A percentile compares a stretch with the other conserved stretches of the same genome.
phyloP scores from a whole-genome alignment of 2,888 invertebrate species.

The Isoperla grammatica region DNA sequence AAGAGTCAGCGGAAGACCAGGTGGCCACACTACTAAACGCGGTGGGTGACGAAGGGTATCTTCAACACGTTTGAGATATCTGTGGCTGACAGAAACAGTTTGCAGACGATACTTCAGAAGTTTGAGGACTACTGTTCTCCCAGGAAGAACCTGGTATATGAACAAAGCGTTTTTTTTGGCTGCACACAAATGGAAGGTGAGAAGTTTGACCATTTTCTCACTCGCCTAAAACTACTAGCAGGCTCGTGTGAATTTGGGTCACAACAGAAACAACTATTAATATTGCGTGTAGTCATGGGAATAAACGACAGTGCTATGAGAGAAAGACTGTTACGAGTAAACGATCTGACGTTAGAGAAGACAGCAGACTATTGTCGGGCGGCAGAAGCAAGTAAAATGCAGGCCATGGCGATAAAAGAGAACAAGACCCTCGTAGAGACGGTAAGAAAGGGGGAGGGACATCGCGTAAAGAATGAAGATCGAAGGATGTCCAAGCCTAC shows the following conservation, averaged over 20 bases:
- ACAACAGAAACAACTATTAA: neutral
- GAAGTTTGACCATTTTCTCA: too few species aligned
- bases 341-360: neutral
- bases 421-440: too few species aligned
- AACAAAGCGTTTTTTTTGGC: neutral
- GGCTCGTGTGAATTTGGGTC: neutral
- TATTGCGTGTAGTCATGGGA: neutral
- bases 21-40: neutral
- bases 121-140: neutral
- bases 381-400: neutral
- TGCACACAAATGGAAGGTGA: too few species aligned
- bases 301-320: neutral
- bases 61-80: neutral
- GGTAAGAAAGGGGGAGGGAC: too few species aligned
- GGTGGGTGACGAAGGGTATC: neutral
- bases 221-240: too few species aligned
- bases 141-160: neutral
- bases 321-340: neutral
- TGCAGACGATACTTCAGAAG: neutral
- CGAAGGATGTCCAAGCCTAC: too few species aligned
- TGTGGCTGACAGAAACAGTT: neutral
- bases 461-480: too few species aligned
- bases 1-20: neutral
- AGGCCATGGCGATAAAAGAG: too few species aligned
- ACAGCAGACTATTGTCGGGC: neutral